These are phyloP conservation scores for Lydus trimaculatus DNA, from an alignment of 2,888 invertebrate species.

Conservation along the genomic window DNA sequence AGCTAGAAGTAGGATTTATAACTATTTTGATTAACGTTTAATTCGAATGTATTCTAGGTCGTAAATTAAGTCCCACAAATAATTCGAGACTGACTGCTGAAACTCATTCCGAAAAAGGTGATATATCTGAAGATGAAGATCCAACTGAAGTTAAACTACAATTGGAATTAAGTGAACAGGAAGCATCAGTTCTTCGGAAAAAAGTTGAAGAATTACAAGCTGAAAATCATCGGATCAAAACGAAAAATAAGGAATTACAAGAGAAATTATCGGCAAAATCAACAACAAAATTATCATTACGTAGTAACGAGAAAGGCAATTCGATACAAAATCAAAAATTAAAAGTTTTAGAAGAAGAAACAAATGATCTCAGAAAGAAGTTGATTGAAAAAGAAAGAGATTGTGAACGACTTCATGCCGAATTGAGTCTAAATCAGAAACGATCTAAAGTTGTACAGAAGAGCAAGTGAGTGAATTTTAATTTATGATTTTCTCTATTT, in stretches of 20 bases:
- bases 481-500: neutral
- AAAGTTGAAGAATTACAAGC: conserved; percentile 86
- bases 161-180: conserved; percentile 89
- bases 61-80: conserved; percentile 72
- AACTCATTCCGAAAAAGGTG: conserved; percentile 73
- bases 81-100: conserved; percentile 69
- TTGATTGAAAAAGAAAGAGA: conserved; percentile 84
- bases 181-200: conserved; percentile 80
- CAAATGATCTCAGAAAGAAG: conserved; percentile 75
- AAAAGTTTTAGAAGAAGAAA: conserved; percentile 75
- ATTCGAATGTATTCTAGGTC: conserved; percentile 60
- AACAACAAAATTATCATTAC: conserved; percentile 43
- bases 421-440: conserved; percentile 70
- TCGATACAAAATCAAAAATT: conserved; percentile 73
- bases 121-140: conserved; percentile 80
- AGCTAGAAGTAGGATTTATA: conserved; percentile 71
- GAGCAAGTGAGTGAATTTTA: conserved; percentile 66
- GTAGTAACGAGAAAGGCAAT: conserved; percentile 57
- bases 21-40: neutral
- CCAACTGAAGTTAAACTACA: conserved; percentile 83
- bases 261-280: conserved; percentile 69
- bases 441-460: conserved; percentile 68
- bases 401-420: conserved; percentile 77
- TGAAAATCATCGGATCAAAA: conserved; percentile 76
- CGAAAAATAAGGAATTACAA: conserved; percentile 79